These are phyloP conservation scores for Desoria tigrina DNA, from an alignment of 2,888 invertebrate genomes.

Conservation along the genomic window DNA sequence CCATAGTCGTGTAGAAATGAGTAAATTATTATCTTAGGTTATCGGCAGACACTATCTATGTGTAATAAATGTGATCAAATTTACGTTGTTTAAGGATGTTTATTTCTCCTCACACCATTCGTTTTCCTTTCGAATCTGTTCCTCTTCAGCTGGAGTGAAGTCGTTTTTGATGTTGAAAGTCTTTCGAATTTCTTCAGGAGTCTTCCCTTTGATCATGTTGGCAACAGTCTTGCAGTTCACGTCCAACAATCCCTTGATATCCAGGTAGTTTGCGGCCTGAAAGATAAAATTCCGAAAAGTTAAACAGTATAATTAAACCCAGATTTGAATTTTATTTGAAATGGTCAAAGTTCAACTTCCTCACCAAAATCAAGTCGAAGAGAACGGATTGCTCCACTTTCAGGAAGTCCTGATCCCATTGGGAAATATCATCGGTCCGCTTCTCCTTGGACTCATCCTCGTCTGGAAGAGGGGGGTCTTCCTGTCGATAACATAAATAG, in stretches of 20 bases:
- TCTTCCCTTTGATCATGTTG: conserved; percentile 97
- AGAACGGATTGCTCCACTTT: conserved; percentile 97
- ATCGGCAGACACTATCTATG: too few species aligned
- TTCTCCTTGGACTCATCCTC: conserved; percentile 57
- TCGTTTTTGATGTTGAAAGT: conserved; percentile 97
- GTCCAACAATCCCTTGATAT: conserved; percentile 91
- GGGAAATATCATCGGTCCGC: conserved; percentile 95
- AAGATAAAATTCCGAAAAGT: conserved; percentile 26
- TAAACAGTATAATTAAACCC: background rate
- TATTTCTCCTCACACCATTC: conserved; percentile 92
- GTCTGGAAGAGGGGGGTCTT: conserved; percentile 43
- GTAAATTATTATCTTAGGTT: too few species aligned
- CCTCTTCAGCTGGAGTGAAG: conserved; percentile 93
- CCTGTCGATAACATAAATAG: conserved; percentile 38
- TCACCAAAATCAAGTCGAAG: conserved; percentile 85
- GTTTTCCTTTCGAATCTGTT: conserved; percentile 94
- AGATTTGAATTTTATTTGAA: background rate
- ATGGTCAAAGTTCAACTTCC: conserved; percentile 24
- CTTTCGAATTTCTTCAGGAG: conserved; percentile 95
- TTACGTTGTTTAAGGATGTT: too few species aligned
- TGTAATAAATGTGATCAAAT: too few species aligned
- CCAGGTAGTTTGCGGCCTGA: conserved; percentile 90
- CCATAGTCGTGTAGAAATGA: too few species aligned
- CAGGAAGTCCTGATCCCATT: conserved; percentile 98
- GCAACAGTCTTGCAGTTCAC: conserved; percentile 98